phyloP scores from a whole-genome alignment of 2,113 vertebrate species.

The Microcebus tavaratra region DNA sequence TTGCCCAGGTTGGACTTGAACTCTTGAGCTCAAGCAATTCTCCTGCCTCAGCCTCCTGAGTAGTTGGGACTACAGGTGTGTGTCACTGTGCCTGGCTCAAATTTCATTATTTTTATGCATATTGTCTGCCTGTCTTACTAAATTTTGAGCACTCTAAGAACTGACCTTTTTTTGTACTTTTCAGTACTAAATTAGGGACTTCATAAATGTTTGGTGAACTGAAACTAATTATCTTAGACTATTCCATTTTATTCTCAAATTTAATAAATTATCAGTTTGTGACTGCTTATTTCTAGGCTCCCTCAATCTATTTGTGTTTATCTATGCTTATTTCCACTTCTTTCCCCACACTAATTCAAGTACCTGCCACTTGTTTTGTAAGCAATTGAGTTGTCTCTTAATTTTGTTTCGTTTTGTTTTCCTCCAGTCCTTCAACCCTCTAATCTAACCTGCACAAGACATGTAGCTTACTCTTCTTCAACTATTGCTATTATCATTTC shows the following conservation, averaged over 20 bases:
- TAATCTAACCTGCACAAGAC: background rate
- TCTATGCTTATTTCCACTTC: background rate
- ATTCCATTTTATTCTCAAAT: background rate
- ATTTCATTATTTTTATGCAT: slow-evolving; percentile 11
- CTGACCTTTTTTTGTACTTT: background rate
- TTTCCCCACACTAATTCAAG: background rate
- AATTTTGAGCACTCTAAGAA: background rate
- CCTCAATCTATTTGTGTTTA: background rate
- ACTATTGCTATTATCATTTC: background rate
- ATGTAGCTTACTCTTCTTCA: background rate
- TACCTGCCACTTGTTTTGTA: background rate
- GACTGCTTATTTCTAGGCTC: background rate
- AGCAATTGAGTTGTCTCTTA: background rate
- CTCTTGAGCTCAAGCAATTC: no score
- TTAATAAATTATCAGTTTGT: background rate
- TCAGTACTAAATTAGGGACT: background rate
- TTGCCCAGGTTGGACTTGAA: background rate
- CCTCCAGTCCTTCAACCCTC: background rate
- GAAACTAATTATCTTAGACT: background rate
- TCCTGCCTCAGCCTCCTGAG: background rate
- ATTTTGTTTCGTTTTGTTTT: background rate
- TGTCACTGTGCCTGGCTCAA: background rate
- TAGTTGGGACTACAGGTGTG: background rate
- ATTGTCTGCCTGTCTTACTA: background rate
- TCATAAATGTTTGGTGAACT: background rate